phyloP scores from a whole-genome alignment of 2,888 invertebrate species.

The Drosophila anomalata region DNA sequence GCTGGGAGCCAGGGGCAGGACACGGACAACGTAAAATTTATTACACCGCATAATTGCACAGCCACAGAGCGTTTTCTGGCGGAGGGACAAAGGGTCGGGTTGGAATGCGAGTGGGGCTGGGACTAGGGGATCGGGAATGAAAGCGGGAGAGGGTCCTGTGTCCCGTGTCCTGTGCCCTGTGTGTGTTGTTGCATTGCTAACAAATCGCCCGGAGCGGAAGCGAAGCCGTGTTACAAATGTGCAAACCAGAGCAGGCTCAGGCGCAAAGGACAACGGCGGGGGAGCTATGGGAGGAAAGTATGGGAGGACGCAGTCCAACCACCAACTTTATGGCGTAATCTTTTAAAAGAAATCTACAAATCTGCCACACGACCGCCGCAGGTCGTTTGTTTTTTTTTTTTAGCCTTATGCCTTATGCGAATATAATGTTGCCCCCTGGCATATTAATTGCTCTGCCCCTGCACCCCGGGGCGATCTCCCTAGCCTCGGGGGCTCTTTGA shows the following conservation, averaged over 20 bases:
- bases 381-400: constrained; percentile 64
- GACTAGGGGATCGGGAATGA: constrained; percentile 6
- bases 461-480: neutral
- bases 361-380: constrained; percentile 74
- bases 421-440: constrained; percentile 60
- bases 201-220: constrained; percentile 74
- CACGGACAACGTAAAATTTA: constrained; percentile 76
- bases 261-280: constrained; percentile 12
- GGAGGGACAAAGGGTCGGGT: constrained; percentile 58
- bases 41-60: constrained; percentile 80
- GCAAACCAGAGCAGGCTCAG: constrained; percentile 68
- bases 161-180: constrained; percentile 47
- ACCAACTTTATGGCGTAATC: constrained; percentile 77
- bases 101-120: constrained; percentile 1
- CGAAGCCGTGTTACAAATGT: constrained; percentile 77
- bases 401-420: constrained; percentile 56
- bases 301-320: constrained; percentile 56
- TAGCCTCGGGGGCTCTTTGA: neutral
- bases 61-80: constrained; percentile 68
- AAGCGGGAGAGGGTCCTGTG: constrained; percentile 32
- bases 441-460: constrained; percentile 61
- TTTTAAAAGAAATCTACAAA: constrained; percentile 78
- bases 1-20: constrained; percentile 22
- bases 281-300: neutral
- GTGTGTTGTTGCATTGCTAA: constrained; percentile 76